Evolutionary conservation across 2,797 vertebrate species (phyloP), one percentile per base, ranked within the genome.

Genomic region (Sylvilagus floridanus): DNA sequence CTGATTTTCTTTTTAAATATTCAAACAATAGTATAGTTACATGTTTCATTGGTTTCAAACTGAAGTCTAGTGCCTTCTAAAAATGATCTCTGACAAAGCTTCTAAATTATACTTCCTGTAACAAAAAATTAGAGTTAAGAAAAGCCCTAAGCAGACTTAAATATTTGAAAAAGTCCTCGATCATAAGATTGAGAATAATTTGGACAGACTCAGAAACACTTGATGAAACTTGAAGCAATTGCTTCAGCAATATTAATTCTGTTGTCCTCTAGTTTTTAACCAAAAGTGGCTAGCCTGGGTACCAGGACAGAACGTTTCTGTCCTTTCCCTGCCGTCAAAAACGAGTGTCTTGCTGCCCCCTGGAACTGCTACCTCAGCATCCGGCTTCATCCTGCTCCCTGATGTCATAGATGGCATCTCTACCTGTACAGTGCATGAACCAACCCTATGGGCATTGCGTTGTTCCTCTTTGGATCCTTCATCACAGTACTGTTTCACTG

Each of bases 401-500:
- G 60, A 89, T 88, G 79, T 71, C 88, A 62, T 66, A 28, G 35
- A 78, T 94, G 81, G 11, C 91, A 65, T 82, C 11, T 21, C 63
- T 65, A 91, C 91, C 88, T 96, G 97, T 90, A 81, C 85, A 95
- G 91, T 71, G 92, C 84, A 84, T 76, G 82, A 96, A 62, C 54
- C 22, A 65, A 77, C 5, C n/a, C 62, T 79, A 62, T 81, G 95
- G 86, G 79, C 79, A 63, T 75, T 68, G 90, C 37, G 32, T 35
- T 91, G 78, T 82, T 94, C 68, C 88, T 82, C 92, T 42, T 96
- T 96, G 93, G 88, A 95, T 97, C 94, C 69, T 95, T 89, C 78
- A 69, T 75, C 84, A 89, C 90, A 91, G 19, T 82, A 90, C 94
- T 92, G 37, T 96, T 96, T 96, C 63, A 82, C 93, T 47, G 30